Percentiles rank a stretch among this genome's conserved stretches.
Conservation (phyloP, 2,797 vertebrate genomes). For the Mus minutoides region DNA sequence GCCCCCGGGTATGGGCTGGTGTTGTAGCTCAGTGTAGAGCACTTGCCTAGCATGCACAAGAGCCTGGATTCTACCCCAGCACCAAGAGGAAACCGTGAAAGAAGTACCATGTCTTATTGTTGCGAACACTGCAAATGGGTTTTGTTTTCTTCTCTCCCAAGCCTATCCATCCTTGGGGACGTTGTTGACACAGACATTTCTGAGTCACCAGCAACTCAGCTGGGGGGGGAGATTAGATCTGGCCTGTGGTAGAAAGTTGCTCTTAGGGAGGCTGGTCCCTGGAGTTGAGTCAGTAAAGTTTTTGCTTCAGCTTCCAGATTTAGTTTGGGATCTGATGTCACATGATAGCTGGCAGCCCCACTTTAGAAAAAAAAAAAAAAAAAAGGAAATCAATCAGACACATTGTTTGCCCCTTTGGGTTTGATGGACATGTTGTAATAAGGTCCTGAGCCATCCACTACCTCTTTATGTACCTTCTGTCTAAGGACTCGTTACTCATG, state of each 20-base stretch:
- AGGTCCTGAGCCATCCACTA: slow-evolving; percentile 88
- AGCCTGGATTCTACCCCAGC: background rate
- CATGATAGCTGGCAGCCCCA: slow-evolving; percentile 77
- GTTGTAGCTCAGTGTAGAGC: background rate
- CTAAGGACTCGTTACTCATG: slow-evolving; percentile 88
- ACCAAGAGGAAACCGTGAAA: no score
- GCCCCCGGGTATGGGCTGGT: no score
- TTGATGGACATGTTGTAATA: slow-evolving; percentile 88
- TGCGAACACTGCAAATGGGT: rapidly evolving
- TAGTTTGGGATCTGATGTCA: slow-evolving; percentile 56
- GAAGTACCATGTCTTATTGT: background rate
- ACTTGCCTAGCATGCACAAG: background rate
- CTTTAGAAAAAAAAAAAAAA: background rate
- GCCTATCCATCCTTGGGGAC: background rate
- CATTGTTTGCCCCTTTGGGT: slow-evolving; percentile 85
- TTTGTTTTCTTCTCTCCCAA: background rate
- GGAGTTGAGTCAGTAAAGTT: background rate
- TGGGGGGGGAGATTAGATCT: background rate
- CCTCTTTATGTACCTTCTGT: slow-evolving; percentile 89
- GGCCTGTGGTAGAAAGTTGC: background rate
- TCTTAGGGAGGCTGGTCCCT: background rate
- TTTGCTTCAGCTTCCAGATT: background rate
- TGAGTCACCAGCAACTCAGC: background rate
- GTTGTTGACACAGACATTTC: background rate
- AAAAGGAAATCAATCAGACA: slow-evolving; percentile 84